Evolutionary conservation across 2,888 invertebrate genomes (phyloP).

Genomic region (Bombylius major): DNA sequence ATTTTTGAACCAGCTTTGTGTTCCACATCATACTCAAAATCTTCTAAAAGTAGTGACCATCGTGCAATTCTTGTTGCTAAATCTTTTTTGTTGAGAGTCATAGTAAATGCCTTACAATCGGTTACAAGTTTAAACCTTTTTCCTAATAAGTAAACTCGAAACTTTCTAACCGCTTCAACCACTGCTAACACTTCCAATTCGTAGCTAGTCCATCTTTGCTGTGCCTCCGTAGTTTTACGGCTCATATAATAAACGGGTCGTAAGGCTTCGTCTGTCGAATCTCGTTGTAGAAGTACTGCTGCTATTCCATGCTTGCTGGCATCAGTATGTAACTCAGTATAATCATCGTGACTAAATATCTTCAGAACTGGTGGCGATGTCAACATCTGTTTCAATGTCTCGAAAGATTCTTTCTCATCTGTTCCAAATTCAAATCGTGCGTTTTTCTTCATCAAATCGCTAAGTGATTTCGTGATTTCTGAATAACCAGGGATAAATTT

Average conservation of each 20-base stretch:
- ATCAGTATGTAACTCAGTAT: no score
- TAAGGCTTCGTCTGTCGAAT: no score
- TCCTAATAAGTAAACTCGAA: conserved; percentile 8
- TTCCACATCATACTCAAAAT: conserved; percentile 17
- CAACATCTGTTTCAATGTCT: no score
- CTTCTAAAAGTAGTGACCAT: conserved; percentile 16
- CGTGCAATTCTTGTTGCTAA: conserved; percentile 11
- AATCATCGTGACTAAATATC: no score
- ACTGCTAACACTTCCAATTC: conserved; percentile 8
- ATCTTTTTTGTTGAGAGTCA: conserved; percentile 13
- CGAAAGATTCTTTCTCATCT: conserved; percentile 1
- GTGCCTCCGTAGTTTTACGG: no score
- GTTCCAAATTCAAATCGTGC: background rate
- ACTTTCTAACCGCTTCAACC: background rate
- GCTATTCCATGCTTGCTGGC: no score
- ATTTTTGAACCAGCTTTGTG: conserved; percentile 14
- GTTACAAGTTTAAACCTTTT: conserved; percentile 13
- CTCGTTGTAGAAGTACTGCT: no score
- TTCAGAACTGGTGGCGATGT: no score
- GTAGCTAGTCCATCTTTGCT: background rate
- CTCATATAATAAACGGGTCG: no score
- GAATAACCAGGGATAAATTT: conserved; percentile 5
- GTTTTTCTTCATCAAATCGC: background rate
- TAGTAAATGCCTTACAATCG: conserved; percentile 13
- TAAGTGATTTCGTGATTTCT: background rate